phyloP scores from a whole-genome alignment of 1,140 invertebrate genomes.

The Prorops nasuta region DNA sequence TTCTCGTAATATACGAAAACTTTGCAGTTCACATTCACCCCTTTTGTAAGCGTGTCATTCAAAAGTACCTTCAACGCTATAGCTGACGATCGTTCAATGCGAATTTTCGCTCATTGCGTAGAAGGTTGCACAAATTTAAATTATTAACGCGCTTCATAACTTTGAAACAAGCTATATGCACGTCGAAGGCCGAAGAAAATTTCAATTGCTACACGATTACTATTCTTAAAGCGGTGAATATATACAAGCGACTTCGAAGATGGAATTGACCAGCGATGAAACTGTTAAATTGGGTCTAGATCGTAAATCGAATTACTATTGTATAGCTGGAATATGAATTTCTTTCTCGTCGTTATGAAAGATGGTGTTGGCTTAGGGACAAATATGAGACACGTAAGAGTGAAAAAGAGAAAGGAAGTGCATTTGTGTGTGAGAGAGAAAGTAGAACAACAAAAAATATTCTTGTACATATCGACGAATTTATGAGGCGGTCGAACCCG shows the following conservation, averaged over 20 bases:
- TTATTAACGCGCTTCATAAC: too few species aligned
- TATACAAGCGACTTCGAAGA: too few species aligned
- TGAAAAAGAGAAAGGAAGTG: not conserved
- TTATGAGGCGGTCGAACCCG: constrained; percentile 36
- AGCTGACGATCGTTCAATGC: constrained; percentile 26
- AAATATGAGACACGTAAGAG: not conserved
- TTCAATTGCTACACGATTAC: too few species aligned
- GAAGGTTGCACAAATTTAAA: constrained; percentile 44
- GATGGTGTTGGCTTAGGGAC: too few species aligned
- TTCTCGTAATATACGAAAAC: constrained; percentile 37
- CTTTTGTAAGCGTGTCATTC: constrained; percentile 6
- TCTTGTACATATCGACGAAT: constrained; percentile 39
- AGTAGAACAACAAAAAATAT: not conserved
- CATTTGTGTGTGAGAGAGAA: too few species aligned
- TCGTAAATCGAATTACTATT: too few species aligned
- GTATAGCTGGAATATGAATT: too few species aligned
- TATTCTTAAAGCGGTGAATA: too few species aligned
- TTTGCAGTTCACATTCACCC: constrained; percentile 14
- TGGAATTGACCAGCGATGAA: too few species aligned
- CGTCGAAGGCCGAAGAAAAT: too few species aligned
- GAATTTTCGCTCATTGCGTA: constrained; percentile 42
- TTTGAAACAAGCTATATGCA: constrained; percentile 39
- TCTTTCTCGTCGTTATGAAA: too few species aligned
- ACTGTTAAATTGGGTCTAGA: too few species aligned
- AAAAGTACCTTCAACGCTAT: constrained; percentile 24